Percentiles rank a stretch among this genome's conserved stretches.
phyloP scores from a whole-genome alignment of 1,140 invertebrate species.

The Sitophilus oryzae region DNA sequence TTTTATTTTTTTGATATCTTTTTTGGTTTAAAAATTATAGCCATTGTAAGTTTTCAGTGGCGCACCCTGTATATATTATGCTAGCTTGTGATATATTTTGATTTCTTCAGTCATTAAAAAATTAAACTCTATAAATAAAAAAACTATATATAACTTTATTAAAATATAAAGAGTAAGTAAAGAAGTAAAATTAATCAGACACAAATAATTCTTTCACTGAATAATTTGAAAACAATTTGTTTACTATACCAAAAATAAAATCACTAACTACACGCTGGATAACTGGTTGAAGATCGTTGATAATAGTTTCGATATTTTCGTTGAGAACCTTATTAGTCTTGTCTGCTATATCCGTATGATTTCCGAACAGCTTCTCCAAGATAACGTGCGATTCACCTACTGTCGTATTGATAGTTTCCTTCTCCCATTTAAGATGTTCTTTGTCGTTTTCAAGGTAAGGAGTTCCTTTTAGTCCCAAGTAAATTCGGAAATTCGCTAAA shows the following conservation, averaged over 20 bases:
- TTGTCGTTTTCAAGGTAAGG: conserved; percentile 17
- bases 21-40: too few species aligned
- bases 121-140: too few species aligned
- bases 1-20: too few species aligned
- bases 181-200: too few species aligned
- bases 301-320: conserved; percentile 27
- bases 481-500: conserved; percentile 14
- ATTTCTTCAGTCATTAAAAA: too few species aligned
- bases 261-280: conserved; percentile 22
- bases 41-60: too few species aligned
- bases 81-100: too few species aligned
- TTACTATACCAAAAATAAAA: conserved; percentile 26
- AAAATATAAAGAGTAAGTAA: too few species aligned
- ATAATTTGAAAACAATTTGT: conserved; percentile 23
- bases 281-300: conserved; percentile 28
- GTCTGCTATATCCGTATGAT: conserved; percentile 29
- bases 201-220: conserved; percentile 29
- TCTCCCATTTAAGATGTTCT: conserved; percentile 19
- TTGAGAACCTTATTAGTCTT: conserved; percentile 33
- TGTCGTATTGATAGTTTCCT: conserved; percentile 2
- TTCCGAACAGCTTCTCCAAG: conserved; percentile 18
- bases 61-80: too few species aligned
- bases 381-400: conserved; percentile 18
- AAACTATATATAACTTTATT: too few species aligned
- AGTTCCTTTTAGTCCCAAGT: conserved; percentile 13